Evolutionary conservation across 2,888 invertebrate species (phyloP).

Genomic region (Clepsis dumicolana): DNA sequence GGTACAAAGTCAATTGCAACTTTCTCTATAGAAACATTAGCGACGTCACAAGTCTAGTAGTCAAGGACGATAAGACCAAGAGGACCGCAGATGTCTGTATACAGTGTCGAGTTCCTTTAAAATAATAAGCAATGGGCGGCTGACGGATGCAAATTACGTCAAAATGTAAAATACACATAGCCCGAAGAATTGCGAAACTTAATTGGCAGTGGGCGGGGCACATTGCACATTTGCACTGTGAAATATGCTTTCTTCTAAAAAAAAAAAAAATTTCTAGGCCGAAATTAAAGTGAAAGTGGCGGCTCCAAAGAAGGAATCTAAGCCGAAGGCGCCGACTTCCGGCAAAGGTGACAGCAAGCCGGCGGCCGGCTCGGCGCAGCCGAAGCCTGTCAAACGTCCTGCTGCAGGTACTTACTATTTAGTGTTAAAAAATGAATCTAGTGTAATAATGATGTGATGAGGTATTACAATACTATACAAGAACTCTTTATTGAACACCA

Average conservation of each 20-base stretch:
- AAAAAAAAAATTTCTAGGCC: slow-evolving; percentile 80
- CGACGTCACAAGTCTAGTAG: not conserved
- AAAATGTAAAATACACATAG: too few species aligned
- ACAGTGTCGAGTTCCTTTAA: too few species aligned
- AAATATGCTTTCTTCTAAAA: not conserved
- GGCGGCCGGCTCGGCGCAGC: slow-evolving; percentile 75
- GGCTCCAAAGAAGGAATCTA: slow-evolving; percentile 86
- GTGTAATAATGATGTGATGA: too few species aligned
- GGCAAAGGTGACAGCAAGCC: slow-evolving; percentile 78
- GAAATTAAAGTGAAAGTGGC: slow-evolving; percentile 92
- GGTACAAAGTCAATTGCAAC: not conserved
- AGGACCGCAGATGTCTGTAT: too few species aligned
- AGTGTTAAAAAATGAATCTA: too few species aligned
- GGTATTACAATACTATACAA: too few species aligned
- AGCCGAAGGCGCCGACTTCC: slow-evolving; percentile 83
- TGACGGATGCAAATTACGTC: too few species aligned
- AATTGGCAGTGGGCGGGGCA: too few species aligned
- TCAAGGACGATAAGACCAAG: too few species aligned
- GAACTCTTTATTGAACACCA: too few species aligned
- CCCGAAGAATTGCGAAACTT: too few species aligned
- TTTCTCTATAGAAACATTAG: not conserved
- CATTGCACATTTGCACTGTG: not conserved
- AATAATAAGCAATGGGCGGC: too few species aligned
- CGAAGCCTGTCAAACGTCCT: slow-evolving; percentile 83
- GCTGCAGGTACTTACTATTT: slow-evolving; percentile 56